Evolutionary conservation across 2,888 invertebrate species (phyloP).

Genomic region (Eupithecia exiguata): DNA sequence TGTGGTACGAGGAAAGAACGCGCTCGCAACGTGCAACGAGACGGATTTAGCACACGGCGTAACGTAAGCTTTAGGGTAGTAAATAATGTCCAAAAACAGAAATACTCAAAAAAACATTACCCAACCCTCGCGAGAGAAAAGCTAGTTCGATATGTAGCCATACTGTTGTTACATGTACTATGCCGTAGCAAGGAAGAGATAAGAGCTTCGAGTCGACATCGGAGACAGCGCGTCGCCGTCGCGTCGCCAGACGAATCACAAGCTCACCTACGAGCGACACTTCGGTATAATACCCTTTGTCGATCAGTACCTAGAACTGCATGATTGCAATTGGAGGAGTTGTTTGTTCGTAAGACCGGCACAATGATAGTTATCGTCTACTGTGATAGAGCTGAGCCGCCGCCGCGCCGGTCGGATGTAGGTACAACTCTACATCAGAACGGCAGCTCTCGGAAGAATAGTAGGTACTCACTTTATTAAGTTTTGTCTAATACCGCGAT

Average conservation of each 20-base stretch:
- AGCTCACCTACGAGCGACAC: slow-evolving; percentile 22
- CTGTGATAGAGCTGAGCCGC: not conserved
- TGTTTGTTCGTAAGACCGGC: not conserved
- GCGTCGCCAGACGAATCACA: slow-evolving; percentile 29
- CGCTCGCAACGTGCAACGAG: too few relatives aligned
- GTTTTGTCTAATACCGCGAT: too few relatives aligned
- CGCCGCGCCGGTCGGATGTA: not conserved
- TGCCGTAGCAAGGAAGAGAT: slow-evolving; percentile 48
- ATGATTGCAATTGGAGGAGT: slow-evolving; percentile 28
- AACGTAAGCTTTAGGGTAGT: too few relatives aligned
- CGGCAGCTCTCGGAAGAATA: too few relatives aligned
- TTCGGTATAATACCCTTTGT: slow-evolving; percentile 46
- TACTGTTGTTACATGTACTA: slow-evolving; percentile 1
- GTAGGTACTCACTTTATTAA: too few relatives aligned
- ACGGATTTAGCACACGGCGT: too few relatives aligned
- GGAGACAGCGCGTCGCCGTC: slow-evolving; percentile 59
- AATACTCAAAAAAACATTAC: not conserved
- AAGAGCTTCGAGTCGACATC: slow-evolving; percentile 46
- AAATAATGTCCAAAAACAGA: not conserved
- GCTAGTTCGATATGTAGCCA: not conserved
- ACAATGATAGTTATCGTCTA: not conserved
- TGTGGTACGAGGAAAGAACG: too few relatives aligned
- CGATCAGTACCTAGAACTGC: slow-evolving; percentile 52
- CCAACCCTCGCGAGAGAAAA: not conserved
- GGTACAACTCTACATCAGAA: too few relatives aligned